Evolutionary conservation across 2,888 invertebrate genomes (phyloP), one percentile per base, ranked within the genome.

Genomic region (Camptogramma bilineatum): DNA sequence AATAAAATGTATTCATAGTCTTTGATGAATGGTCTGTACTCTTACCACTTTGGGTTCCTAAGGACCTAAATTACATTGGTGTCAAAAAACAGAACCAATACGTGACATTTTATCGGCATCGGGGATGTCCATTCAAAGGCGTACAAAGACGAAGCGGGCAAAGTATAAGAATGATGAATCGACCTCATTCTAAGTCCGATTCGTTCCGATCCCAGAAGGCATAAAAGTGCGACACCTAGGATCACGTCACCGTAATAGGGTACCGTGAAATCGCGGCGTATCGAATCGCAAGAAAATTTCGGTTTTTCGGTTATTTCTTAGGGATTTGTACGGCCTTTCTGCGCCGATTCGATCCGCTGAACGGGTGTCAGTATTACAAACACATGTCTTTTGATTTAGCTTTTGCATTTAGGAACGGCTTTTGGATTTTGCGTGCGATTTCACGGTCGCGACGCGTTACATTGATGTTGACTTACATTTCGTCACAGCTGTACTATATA

Each of bases 281-380:
- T 80, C 93, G 90, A 93, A 93, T 93, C 82, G 91, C 92, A 88
- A 92, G 91, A 93, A 93, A 91, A 92, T 93, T 90, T 90, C 89
- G 93, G 93, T 93, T 93, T 93, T 90, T 93, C 93, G 93, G 92
- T 93, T 91, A 90, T 93, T 93, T 93, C 93, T 93, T 91, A 88
- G 79, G 86, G 89, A 93, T 93, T 93, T 93, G 88, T 88, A 93
- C 91, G 92, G 93, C 84, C 90, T 93, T 93, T 93, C 93, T 93
- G 90, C 93, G 84, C 70, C 75, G 81, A 93, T 93, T 93, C 82
- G 92, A 79, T 73, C 70, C 88, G 92, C 87, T 87, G 84, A 85
- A 93, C 91, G 91, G 91, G 86, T 90, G 91, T 92, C 87, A 90
- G 90, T 69, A 88, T 90, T 86, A 88, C 91, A 90, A 91, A 92